Evolutionary conservation across 2,888 invertebrate species (phyloP).

Genomic region (Phania funesta): DNA sequence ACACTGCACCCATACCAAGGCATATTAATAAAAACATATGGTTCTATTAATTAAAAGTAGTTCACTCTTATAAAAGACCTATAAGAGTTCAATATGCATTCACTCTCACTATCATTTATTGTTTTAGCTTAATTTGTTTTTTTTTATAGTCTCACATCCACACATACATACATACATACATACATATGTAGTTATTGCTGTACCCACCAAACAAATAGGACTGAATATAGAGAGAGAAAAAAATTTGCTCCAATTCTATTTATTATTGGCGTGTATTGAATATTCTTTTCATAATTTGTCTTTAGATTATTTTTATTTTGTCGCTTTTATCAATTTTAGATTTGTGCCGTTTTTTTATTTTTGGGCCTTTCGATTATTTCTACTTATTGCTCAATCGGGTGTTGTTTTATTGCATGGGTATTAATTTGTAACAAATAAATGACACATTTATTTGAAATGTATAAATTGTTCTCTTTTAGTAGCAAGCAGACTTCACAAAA

Average conservation of each 20-base stretch:
- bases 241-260: slow-evolving; percentile 54
- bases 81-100: slow-evolving; percentile 36
- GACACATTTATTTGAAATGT: slow-evolving; percentile 45
- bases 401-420: slow-evolving; percentile 57
- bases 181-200: slow-evolving; percentile 16
- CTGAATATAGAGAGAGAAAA: not conserved
- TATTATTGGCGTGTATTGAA: slow-evolving; percentile 43
- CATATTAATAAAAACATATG: not conserved
- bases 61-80: not conserved
- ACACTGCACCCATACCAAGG: not conserved
- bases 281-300: slow-evolving; percentile 46
- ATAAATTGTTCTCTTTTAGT: not conserved
- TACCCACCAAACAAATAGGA: not conserved
- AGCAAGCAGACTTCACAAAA: not conserved
- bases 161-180: no score
- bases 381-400: slow-evolving; percentile 58
- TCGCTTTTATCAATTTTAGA: slow-evolving; percentile 35
- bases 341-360: not conserved
- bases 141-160: no score
- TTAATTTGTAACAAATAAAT: slow-evolving; percentile 65
- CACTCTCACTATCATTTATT: slow-evolving; percentile 52
- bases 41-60: not conserved
- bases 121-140: slow-evolving; percentile 1
- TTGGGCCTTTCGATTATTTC: not conserved
- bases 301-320: slow-evolving; percentile 42